Evolutionary conservation across 2,888 invertebrate genomes (phyloP).

Genomic region (Trichogramma evanescens): DNA sequence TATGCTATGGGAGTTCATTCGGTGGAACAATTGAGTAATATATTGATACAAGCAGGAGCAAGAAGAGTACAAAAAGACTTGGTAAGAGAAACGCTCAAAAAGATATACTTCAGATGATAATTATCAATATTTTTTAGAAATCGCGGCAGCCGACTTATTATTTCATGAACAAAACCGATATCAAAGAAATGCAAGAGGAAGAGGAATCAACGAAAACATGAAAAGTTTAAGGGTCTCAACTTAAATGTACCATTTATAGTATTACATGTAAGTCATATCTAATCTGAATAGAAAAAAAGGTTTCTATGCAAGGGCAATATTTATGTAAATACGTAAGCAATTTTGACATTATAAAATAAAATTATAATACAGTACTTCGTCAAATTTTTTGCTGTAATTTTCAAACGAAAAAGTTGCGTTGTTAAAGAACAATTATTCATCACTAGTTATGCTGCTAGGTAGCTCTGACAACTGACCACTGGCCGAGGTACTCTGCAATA

Average conservation of each 20-base stretch:
- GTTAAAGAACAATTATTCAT: no score
- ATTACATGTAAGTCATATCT: neutral
- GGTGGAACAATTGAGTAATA: constrained; percentile 72
- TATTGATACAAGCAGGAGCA: constrained; percentile 76
- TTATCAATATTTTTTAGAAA: constrained; percentile 49
- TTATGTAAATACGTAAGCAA: constrained; percentile 11
- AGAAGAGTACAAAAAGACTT: constrained; percentile 78
- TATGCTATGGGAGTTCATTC: constrained; percentile 86
- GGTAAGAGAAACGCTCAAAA: constrained; percentile 38
- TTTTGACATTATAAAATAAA: constrained; percentile 6
- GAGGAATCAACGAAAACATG: constrained; percentile 56
- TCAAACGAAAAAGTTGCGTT: no score
- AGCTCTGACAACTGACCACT: no score
- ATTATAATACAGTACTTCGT: constrained; percentile 1
- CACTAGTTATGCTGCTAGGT: no score
- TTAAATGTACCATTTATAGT: neutral
- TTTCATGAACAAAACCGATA: constrained; percentile 87
- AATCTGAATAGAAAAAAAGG: constrained; percentile 2
- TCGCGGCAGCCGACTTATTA: constrained; percentile 86
- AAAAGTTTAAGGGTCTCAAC: constrained; percentile 6
- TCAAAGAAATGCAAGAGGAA: constrained; percentile 75
- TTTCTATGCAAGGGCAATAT: constrained; percentile 11
- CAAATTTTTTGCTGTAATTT: no score
- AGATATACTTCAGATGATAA: neutral
- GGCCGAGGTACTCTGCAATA: no score